These are phyloP conservation scores for Drosophila ogumai DNA, from an alignment of 1,140 invertebrate genomes.

Conservation along the genomic window DNA sequence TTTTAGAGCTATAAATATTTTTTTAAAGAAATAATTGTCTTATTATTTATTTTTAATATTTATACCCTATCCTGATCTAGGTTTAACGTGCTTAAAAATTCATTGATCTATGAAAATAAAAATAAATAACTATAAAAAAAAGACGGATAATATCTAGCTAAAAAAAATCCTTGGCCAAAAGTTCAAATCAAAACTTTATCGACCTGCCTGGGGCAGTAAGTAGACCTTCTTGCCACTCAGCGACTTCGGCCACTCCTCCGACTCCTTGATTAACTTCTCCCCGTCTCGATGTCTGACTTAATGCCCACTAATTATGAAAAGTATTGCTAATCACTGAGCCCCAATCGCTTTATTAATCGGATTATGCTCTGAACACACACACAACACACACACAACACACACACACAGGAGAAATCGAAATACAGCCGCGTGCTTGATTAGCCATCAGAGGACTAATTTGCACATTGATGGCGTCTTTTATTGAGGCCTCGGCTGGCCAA, in stretches of 20 bases:
- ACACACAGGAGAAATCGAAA: constrained; percentile 8
- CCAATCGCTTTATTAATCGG: constrained; percentile 80
- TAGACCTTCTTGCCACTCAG: background rate
- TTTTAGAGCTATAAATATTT: too few relatives aligned
- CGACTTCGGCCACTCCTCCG: background rate
- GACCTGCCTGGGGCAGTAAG: constrained; percentile 6
- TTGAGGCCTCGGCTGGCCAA: constrained; percentile 49
- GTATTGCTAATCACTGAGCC: constrained; percentile 76
- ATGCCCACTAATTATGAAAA: constrained; percentile 74
- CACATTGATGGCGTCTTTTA: constrained; percentile 81
- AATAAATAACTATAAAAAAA: background rate
- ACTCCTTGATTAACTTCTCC: constrained; percentile 24
- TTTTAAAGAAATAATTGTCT: too few relatives aligned
- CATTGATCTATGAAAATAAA: background rate
- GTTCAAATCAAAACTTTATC: constrained; percentile 34
- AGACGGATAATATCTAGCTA: background rate
- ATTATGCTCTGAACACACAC: constrained; percentile 52
- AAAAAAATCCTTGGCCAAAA: constrained; percentile 4
- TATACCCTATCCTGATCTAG: background rate
- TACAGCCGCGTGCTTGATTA: constrained; percentile 52
- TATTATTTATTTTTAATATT: background rate
- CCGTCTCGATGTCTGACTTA: constrained; percentile 51
- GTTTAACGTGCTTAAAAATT: background rate
- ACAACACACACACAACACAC: constrained; percentile 13
- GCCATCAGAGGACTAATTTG: constrained; percentile 76